These are phyloP conservation scores for Capreolus pygargus DNA, from an alignment of 2,113 vertebrate species.

Conservation along the genomic window DNA sequence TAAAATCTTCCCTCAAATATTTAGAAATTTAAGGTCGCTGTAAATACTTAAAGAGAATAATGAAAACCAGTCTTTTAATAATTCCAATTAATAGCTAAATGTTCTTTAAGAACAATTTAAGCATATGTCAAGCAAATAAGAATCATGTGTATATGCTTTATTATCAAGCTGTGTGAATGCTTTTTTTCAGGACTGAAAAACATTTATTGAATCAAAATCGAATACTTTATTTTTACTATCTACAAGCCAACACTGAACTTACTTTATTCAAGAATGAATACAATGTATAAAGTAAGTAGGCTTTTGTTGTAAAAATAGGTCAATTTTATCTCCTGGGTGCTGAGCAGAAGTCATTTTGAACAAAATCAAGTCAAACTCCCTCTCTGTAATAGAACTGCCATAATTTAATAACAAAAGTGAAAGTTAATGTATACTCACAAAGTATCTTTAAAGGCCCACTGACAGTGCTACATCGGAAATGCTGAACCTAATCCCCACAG, in stretches of 20 bases:
- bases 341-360: slow-evolving; percentile 78
- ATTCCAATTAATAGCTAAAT: neutral
- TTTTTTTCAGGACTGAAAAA: slow-evolving; percentile 76
- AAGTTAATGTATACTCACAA: slow-evolving; percentile 49
- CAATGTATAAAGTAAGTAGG: slow-evolving; percentile 88
- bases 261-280: slow-evolving; percentile 87
- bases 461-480: slow-evolving; percentile 49
- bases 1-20: neutral
- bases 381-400: slow-evolving; percentile 63
- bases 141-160: neutral
- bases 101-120: neutral
- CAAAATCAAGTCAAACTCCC: slow-evolving; percentile 77
- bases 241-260: slow-evolving; percentile 87
- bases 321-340: slow-evolving; percentile 77
- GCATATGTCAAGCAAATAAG: neutral
- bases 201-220: slow-evolving; percentile 87
- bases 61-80: neutral
- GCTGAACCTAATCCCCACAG: neutral
- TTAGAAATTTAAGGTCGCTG: neutral
- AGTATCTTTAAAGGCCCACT: slow-evolving; percentile 53
- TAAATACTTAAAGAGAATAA: neutral
- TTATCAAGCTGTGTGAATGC: neutral
- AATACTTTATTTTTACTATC: slow-evolving; percentile 85
- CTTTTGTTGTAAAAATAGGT: slow-evolving; percentile 87
- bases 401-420: slow-evolving; percentile 58